Evolutionary conservation across 2,113 vertebrate species (phyloP), one percentile per base, ranked within the genome.

Genomic region (Rostratula benghalensis): DNA sequence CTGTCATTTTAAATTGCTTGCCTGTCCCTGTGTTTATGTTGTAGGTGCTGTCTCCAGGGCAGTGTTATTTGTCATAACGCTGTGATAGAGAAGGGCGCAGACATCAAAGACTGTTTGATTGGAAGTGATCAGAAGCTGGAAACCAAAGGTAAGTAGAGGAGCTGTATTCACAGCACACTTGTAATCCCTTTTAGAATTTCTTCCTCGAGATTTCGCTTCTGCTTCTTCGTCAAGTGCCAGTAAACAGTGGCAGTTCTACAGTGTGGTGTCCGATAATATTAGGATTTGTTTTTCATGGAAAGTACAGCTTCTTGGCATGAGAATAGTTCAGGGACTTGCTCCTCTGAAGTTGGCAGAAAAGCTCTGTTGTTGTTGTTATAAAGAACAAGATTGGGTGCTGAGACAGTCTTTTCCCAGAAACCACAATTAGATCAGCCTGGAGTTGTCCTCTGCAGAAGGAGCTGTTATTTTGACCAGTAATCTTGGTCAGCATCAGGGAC

Each of bases 101-200:
- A 99, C 94, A 98, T 99, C 93, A 99, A 98, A 89, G 98, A 99
- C 96, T 99, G 99, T 94, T 98, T 99, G 87, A 98, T 99, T 96
- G 99, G 99, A 89, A 99, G 97, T 2, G 98, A 98, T 70, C 99
- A 99, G 93, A 97, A 83, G 53, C 98, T 99, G 51, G 98, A 99
- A 96, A 80, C 98, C 74, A 99, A 98, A 97, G 98, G 99, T 99
- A 97, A 99, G 98, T 60, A 64, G 63, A 74, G 20, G 73, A 87
- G 28, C 20, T 90, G 35, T 78, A 41, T 89, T 80, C 87, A 59
- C 63, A 73, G 30, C 13, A 12, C 41, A 13, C 87, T 80, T 73
- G 21, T 90, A 65, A 60, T 79, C 2, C 13, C 87, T 76, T 57
- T 83, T 31, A 88, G 41, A 45, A 67, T 33, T n/a, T 84, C 16